These are phyloP conservation scores for Tigriopus japonicus DNA, from an alignment of 1,140 invertebrate genomes.

Conservation along the genomic window DNA sequence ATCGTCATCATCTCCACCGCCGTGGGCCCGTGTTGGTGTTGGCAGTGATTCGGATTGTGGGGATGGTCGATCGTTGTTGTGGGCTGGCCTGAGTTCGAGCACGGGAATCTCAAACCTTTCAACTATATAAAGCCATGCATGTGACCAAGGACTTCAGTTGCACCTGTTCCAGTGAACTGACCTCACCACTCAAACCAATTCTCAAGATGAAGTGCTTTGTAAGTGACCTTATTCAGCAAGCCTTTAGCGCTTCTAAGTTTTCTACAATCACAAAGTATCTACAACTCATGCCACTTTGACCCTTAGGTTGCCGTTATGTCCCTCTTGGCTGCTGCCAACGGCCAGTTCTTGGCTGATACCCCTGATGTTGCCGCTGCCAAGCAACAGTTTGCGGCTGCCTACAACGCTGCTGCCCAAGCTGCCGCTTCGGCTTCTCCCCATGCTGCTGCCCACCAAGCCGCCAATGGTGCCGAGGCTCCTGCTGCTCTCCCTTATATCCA, in stretches of 20 bases:
- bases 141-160: no score
- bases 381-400: background rate
- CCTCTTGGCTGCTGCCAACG: background rate
- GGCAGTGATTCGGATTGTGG: no score
- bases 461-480: background rate
- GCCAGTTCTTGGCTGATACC: background rate
- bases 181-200: no score
- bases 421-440: background rate
- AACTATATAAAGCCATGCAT: no score
- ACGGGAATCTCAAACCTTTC: no score
- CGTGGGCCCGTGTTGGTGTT: no score
- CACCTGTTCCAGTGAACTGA: no score
- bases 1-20: no score
- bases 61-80: no score
- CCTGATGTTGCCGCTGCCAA: background rate
- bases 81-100: no score
- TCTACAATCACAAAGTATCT: background rate
- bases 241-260: background rate
- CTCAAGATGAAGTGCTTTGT: slow-evolving; percentile 2
- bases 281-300: background rate
- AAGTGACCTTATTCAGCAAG: background rate
- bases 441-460: background rate
- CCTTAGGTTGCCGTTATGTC: background rate
- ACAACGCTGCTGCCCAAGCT: background rate
- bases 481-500: background rate